Base-by-base conservation (phyloP, 1,140 invertebrate species). In the Cataglyphis hispanica region DNA sequence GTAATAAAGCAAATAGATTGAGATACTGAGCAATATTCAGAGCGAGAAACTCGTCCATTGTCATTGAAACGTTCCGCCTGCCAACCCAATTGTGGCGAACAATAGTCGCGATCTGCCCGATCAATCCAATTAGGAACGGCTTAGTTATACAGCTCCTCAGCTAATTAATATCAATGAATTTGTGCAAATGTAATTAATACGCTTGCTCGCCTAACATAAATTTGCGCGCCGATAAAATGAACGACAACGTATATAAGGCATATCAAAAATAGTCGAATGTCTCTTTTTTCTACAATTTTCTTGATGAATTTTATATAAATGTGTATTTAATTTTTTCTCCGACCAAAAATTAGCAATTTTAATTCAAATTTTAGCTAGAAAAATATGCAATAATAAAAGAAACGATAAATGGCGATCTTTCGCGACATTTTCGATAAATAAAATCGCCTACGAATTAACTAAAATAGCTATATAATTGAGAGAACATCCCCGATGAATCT, bases 61-160 rank as follows among this genome's bases (percentile, higher is more conserved):
- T 74, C 16, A 70, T 70, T 56, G 77, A 80, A 34, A 25, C 31
- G 25, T 43, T 22, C 53, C 43, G 67, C 53, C 34, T 70, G 34
- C 22, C 25, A 46, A 11, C 53, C 67, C 8, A 74, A 60, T 83
- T 60, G 53, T 70, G 67, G 53, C 11, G 56, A 61, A 83, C 67
- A 83, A 83, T 83, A 83, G 67, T 25, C 37, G 25, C 67, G 67
- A 67, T 72, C 67, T 31, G 56, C 19, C 53, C 16, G 67, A 74
- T 83, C 78, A 46, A 83, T 83, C 7, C 78, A 83, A 83, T 83
- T 83, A 83, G 67, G 6, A 61, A 31, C n/a, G 25, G 46, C 13
- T 80, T 83, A 83, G 66, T 83, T 83, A 61, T 19, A 56, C 16
- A 4, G 37, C 10, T 69, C 31, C 46, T 58, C 53, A 22, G n/a